Base-by-base conservation (phyloP, 2,113 vertebrate species). In the Nyctibius bracteatus region DNA sequence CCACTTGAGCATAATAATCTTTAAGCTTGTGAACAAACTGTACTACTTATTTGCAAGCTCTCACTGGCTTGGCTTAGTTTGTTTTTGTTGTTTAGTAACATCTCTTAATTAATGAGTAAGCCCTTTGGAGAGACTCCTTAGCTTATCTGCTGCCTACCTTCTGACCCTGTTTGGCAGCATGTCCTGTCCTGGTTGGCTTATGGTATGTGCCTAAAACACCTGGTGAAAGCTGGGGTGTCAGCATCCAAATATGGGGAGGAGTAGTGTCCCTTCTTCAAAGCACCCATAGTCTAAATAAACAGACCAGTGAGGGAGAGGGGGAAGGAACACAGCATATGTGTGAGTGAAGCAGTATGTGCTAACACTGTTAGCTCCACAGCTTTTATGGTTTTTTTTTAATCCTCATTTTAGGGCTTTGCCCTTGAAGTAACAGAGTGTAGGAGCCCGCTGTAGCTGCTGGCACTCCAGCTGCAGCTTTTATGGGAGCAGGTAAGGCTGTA, bases 401-500 rank as follows among this genome's bases (percentile, higher is more conserved):
- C 20, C 39, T 83, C 3, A 0, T 84, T 86, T 94, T 62, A 58
- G 81, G 63, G 28, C 47, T 90, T 88, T 94, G 43, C 30, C 63
- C 75, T 88, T 94, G 75, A 81, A 84, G 51, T 83, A 51, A 43
- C 72, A 86, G 72, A 19, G 14, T 52, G 47, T 8, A 28, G 81
- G 25, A 88, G 10, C 62, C 66, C 41, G 30, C 0, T 55, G 0
- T 18, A 75, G 62, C 37, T 85, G 75, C 58, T 1, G 0, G 57
- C 1, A 5, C 57, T 87, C 52, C 89, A 90, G 84, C 78, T 96
- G 85, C 62, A 88, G 78, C 58, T 83, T 91, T 82, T 81, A 30
- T 68, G 71, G 79, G 49, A 95, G 74, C 79, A 90, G 74, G 63
- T 68, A 86, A 61, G 54, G 85, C 71, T 88, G 43, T 35, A 72